phyloP scores from a whole-genome alignment of 2,113 vertebrate genomes.

The Nymphicus hollandicus region DNA sequence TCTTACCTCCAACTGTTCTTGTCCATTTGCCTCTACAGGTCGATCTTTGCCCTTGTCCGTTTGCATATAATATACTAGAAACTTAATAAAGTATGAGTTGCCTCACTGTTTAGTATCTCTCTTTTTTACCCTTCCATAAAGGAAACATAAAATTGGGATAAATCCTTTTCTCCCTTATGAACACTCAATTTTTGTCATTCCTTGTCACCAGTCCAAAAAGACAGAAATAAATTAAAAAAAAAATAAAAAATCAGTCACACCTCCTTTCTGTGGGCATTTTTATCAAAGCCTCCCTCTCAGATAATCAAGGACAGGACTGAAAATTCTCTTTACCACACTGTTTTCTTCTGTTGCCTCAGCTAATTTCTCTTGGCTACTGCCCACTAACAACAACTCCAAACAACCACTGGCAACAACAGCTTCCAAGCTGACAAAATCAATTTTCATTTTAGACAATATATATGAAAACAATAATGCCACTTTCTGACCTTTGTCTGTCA shows the following conservation, averaged over 20 bases:
- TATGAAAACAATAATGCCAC: background rate
- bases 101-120: background rate
- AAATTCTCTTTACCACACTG: background rate
- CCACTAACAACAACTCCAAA: background rate
- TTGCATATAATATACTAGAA: background rate
- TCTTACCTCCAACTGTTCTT: background rate
- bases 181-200: background rate
- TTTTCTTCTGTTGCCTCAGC: background rate
- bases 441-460: background rate
- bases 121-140: background rate
- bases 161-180: background rate
- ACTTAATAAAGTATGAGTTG: background rate
- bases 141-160: background rate
- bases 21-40: background rate
- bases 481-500: background rate
- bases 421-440: background rate
- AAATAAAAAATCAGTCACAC: background rate
- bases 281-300: background rate
- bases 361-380: background rate
- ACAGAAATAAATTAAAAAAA: background rate
- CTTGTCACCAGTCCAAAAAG: background rate
- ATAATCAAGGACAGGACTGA: background rate
- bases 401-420: background rate
- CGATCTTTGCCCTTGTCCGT: background rate
- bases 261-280: background rate